phyloP scores from a whole-genome alignment of 37 sponge, comb jelly and placozoan species.

The Cliona cf. orientalis region DNA sequence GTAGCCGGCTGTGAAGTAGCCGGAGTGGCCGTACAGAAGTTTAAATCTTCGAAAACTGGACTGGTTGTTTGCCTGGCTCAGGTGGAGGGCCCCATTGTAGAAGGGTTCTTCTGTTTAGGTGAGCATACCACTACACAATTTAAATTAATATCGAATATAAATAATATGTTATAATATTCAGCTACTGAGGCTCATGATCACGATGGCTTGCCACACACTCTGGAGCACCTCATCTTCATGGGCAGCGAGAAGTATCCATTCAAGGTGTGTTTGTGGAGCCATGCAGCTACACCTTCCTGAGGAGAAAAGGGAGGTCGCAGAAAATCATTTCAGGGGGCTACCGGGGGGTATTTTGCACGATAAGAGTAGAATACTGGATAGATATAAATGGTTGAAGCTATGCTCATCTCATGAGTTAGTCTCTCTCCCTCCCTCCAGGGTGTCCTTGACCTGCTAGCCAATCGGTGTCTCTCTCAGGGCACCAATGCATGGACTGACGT shows the following conservation, averaged over 20 bases:
- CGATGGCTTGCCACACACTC: conserved; percentile 96
- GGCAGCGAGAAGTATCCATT: conserved; percentile 94
- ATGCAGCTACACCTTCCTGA: background rate
- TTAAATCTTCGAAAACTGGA: conserved; percentile 75
- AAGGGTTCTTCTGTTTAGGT: conserved; percentile 91
- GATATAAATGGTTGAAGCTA: no score
- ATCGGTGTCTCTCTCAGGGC: conserved; percentile 92
- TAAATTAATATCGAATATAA: background rate
- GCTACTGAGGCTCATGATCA: conserved; percentile 97
- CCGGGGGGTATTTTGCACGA: background rate
- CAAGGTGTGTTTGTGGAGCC: conserved; percentile 57
- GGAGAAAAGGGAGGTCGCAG: no score
- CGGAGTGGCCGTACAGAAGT: conserved; percentile 71
- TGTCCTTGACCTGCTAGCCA: conserved; percentile 90
- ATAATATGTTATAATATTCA: background rate
- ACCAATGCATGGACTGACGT: conserved; percentile 99
- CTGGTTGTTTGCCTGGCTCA: conserved; percentile 75
- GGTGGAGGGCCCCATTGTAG: conserved; percentile 86
- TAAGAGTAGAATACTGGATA: background rate
- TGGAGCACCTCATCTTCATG: conserved; percentile 99
- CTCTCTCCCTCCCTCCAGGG: conserved; percentile 63
- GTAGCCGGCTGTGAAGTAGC: conserved; percentile 40
- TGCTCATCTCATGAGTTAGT: no score
- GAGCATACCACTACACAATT: background rate
- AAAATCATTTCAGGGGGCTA: background rate